phyloP scores from a whole-genome alignment of 2,797 vertebrate genomes.

The Pipistrellus pipistrellus region DNA sequence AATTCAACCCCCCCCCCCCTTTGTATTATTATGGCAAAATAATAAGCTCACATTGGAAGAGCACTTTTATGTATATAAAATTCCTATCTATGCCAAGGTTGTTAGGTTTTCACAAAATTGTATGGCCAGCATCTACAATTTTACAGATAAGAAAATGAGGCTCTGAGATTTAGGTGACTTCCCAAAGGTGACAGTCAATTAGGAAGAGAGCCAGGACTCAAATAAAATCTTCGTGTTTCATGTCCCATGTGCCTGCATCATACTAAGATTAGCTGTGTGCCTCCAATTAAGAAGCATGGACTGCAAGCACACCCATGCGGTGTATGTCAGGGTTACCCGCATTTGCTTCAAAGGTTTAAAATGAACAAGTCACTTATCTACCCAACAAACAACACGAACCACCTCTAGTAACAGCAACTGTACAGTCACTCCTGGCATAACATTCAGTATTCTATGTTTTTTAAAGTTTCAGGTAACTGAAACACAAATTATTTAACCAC shows the following conservation, averaged over 20 bases:
- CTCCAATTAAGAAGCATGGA: neutral
- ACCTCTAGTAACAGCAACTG: slow-evolving; percentile 4
- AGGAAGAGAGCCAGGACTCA: slow-evolving; percentile 57
- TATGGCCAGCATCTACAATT: slow-evolving; percentile 16
- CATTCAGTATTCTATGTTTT: slow-evolving; percentile 42
- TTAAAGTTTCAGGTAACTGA: slow-evolving; percentile 11
- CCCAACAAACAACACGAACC: neutral
- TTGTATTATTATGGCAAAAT: slow-evolving; percentile 40
- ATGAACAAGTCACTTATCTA: slow-evolving; percentile 43
- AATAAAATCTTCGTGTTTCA: slow-evolving; percentile 35
- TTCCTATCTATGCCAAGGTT: slow-evolving; percentile 15
- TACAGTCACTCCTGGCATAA: slow-evolving; percentile 17
- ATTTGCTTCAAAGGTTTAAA: slow-evolving; percentile 53
- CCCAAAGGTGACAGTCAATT: slow-evolving; percentile 19
- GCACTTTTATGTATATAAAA: slow-evolving; percentile 22
- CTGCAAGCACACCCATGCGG: neutral
- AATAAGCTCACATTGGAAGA: slow-evolving; percentile 22
- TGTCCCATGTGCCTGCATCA: slow-evolving; percentile 13
- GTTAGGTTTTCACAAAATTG: slow-evolving; percentile 48
- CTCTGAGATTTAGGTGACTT: slow-evolving; percentile 36
- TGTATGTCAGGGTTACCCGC: neutral
- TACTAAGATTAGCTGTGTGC: slow-evolving; percentile 15
- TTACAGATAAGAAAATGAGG: slow-evolving; percentile 59
- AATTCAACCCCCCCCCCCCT: neutral
- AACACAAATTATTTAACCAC: slow-evolving; percentile 50